phyloP scores from a whole-genome alignment of 2,797 vertebrate species.

The Phrynocephalus forsythii region DNA sequence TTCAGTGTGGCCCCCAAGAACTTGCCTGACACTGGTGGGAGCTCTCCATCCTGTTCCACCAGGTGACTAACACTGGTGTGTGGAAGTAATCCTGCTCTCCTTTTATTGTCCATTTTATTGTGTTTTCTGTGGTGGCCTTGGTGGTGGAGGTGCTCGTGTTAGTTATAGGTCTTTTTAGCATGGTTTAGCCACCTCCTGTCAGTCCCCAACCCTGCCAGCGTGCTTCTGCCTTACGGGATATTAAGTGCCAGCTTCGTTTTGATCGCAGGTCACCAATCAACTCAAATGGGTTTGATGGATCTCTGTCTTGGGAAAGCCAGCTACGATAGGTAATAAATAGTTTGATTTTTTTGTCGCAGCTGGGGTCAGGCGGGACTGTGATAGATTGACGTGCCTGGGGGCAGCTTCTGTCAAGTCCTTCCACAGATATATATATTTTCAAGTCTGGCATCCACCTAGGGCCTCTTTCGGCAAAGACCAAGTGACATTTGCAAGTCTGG shows the following conservation, averaged over 20 bases:
- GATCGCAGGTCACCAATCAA: background rate
- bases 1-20: background rate
- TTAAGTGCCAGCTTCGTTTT: background rate
- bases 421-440: background rate
- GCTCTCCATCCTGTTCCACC: too few species aligned
- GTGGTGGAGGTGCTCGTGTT: background rate
- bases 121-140: too few species aligned
- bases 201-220: too few species aligned
- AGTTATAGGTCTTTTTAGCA: background rate
- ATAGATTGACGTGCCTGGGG: background rate
- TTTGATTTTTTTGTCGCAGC: conserved; percentile 1
- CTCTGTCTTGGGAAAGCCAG: accelerated
- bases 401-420: background rate
- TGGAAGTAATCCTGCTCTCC: background rate
- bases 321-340: background rate
- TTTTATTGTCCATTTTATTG: too few species aligned
- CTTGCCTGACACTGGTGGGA: background rate
- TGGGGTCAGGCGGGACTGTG: background rate
- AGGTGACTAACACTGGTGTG: too few species aligned
- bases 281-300: background rate
- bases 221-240: background rate
- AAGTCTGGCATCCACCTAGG: too few species aligned
- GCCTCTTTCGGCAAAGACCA: too few species aligned
- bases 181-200: too few species aligned
- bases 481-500: too few species aligned